phyloP scores from a whole-genome alignment of 1,140 invertebrate genomes.

The Drosophila sp. region DNA sequence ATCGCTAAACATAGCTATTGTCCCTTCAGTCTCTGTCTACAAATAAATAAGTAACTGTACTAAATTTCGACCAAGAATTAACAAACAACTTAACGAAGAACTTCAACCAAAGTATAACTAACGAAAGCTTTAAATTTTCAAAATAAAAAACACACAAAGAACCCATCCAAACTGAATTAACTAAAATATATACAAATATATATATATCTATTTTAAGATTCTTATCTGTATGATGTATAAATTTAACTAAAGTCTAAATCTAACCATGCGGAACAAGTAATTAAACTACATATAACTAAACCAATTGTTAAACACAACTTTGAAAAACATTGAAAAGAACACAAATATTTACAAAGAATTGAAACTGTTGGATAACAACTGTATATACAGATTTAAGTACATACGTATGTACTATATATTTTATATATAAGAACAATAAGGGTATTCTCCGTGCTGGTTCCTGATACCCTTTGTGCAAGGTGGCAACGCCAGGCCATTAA shows the following conservation, averaged over 20 bases:
- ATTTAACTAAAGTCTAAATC: conserved; percentile 53
- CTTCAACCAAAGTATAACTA: conserved; percentile 55
- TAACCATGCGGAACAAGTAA: conserved; percentile 64
- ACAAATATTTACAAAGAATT: conserved; percentile 19
- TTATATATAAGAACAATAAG: conserved; percentile 2
- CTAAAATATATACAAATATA: conserved; percentile 34
- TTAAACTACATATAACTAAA: conserved; percentile 34
- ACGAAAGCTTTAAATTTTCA: conserved; percentile 75
- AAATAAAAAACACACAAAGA: conserved; percentile 35
- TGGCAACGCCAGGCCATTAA: neutral
- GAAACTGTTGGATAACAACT: conserved; percentile 12
- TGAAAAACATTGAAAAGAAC: too few species aligned
- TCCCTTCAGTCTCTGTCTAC: neutral
- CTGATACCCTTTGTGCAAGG: neutral
- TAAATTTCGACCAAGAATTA: conserved; percentile 37
- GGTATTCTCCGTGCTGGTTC: conserved; percentile 14
- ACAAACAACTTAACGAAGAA: conserved; percentile 39
- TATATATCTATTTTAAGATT: conserved; percentile 53
- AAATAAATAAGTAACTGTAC: conserved; percentile 8
- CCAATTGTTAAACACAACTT: conserved; percentile 18
- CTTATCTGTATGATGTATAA: conserved; percentile 42
- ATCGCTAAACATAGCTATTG: neutral
- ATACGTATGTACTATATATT: neutral
- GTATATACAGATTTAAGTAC: conserved; percentile 19
- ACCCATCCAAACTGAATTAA: conserved; percentile 67